A percentile compares a stretch with the other conserved stretches of the same genome.
Evolutionary conservation across 2,113 vertebrate genomes (phyloP).

Genomic region (Dasyurus viverrinus): DNA sequence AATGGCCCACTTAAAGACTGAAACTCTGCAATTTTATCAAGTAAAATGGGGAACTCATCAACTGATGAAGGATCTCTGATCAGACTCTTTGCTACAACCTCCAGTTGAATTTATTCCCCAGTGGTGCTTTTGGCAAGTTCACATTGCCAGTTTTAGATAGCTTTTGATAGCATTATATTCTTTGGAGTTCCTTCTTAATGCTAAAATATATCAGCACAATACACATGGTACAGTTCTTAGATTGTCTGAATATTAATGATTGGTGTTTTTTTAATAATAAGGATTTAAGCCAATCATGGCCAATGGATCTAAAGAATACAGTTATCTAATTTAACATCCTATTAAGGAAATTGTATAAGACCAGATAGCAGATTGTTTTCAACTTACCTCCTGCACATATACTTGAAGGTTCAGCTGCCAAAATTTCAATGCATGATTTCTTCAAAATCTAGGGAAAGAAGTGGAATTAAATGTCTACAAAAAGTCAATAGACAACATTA

Average conservation of each 20-base stretch:
- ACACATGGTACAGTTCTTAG: not conserved
- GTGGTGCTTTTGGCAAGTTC: not conserved
- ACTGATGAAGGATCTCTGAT: not conserved
- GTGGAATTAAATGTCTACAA: slow-evolving; percentile 32
- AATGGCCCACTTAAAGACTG: not conserved
- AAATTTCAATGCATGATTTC: slow-evolving; percentile 98
- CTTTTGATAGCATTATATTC: not conserved
- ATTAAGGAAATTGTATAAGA: not conserved
- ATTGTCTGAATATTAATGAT: not conserved
- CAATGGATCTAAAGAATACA: not conserved
- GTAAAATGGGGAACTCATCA: not conserved
- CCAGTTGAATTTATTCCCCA: not conserved
- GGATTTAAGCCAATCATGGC: not conserved
- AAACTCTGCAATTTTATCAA: not conserved
- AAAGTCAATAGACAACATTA: slow-evolving; percentile 3
- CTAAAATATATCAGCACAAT: not conserved
- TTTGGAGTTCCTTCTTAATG: not conserved
- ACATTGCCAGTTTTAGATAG: not conserved
- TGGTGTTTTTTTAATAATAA: not conserved
- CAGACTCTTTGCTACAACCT: not conserved
- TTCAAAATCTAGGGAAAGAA: slow-evolving; percentile 91
- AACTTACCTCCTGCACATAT: slow-evolving; percentile 97
- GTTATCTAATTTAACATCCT: not conserved
- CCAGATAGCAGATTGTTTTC: not conserved
- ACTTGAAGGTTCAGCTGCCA: slow-evolving; percentile 97